phyloP scores from a whole-genome alignment of 2,113 vertebrate species.

The Caloenas nicobarica region DNA sequence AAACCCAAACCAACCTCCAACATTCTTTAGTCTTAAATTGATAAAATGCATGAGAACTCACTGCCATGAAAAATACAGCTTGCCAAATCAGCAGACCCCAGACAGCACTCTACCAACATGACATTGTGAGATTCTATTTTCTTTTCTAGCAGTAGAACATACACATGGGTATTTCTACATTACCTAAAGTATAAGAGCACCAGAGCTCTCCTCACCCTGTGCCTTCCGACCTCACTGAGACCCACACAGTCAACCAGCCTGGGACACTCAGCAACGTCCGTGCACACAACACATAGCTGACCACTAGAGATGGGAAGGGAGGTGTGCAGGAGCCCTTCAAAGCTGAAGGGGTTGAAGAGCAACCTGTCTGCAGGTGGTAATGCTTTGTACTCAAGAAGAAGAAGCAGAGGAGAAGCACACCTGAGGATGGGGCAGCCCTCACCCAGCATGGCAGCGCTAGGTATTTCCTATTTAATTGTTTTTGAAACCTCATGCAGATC shows the following conservation, averaged over 20 bases:
- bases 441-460: background rate
- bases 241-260: background rate
- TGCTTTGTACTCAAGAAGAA: background rate
- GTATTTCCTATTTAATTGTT: background rate
- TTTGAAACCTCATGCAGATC: background rate
- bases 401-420: background rate
- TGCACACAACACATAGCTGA: rapidly evolving
- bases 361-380: background rate
- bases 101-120: background rate
- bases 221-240: background rate
- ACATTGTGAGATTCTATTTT: background rate
- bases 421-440: background rate
- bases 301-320: background rate
- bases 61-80: background rate
- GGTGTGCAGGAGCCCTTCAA: background rate
- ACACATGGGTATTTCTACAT: background rate
- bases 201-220: background rate
- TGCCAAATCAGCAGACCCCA: background rate
- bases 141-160: background rate
- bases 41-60: background rate
- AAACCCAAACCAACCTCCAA: background rate
- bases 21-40: background rate
- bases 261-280: background rate
- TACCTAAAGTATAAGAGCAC: background rate
- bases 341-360: background rate